These are phyloP conservation scores for Ferrisia virgata DNA, from an alignment of 2,888 invertebrate genomes.

Conservation along the genomic window DNA sequence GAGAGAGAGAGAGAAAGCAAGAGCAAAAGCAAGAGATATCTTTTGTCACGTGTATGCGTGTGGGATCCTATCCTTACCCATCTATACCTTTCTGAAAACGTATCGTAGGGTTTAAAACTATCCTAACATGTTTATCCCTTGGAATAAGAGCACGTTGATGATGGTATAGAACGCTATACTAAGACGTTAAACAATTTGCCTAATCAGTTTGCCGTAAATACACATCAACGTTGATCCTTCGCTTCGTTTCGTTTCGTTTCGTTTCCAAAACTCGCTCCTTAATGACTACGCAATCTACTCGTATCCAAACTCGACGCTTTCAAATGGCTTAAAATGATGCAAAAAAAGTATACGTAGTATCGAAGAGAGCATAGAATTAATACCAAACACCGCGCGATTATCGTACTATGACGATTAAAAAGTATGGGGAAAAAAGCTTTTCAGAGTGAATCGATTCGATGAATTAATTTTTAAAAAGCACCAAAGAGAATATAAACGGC, in stretches of 20 bases:
- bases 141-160: not conserved
- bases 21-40: too few relatives aligned
- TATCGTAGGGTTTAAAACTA: not conserved
- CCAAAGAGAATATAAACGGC: not conserved
- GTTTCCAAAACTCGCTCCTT: not conserved
- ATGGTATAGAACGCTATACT: not conserved
- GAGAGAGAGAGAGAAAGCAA: too few relatives aligned
- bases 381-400: not conserved
- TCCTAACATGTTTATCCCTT: not conserved
- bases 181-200: constrained; percentile 11
- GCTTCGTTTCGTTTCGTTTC: too few relatives aligned
- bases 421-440: not conserved
- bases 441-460: not conserved
- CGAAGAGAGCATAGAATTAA: not conserved
- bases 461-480: not conserved
- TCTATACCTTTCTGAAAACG: not conserved
- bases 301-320: not conserved
- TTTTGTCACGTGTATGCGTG: not conserved
- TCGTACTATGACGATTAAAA: too few relatives aligned
- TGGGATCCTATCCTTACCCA: not conserved
- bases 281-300: not conserved
- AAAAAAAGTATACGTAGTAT: not conserved
- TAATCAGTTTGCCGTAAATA: constrained; percentile 8
- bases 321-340: not conserved
- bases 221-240: not conserved